These are phyloP conservation scores for Phocoena sinus DNA, from an alignment of 2,113 vertebrate species.

Conservation along the genomic window DNA sequence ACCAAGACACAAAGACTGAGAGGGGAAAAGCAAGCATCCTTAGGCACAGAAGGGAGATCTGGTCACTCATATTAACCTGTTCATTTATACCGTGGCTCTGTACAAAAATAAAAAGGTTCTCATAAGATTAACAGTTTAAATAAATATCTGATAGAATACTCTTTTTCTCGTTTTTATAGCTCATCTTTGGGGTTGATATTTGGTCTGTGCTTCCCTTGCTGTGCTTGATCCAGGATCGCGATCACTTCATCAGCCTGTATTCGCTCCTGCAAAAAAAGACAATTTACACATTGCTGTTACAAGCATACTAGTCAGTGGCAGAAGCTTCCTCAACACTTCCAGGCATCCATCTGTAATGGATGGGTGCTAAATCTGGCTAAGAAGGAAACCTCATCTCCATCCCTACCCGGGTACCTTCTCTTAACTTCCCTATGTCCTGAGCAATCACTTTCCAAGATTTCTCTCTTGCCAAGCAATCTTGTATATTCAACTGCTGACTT, in stretches of 20 bases:
- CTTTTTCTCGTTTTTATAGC: conserved; percentile 82
- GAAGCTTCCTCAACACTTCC: not conserved
- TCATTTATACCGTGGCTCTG: conserved; percentile 85
- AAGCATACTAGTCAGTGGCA: not conserved
- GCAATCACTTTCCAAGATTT: not conserved
- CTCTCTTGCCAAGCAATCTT: not conserved
- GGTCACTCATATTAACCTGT: conserved; percentile 66
- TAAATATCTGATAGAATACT: conserved; percentile 88
- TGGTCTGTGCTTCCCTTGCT: conserved; percentile 76
- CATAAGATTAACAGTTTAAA: conserved; percentile 90
- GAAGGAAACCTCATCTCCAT: not conserved
- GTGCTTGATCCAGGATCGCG: conserved; percentile 84
- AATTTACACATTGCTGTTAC: not conserved
- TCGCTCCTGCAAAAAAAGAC: conserved; percentile 85
- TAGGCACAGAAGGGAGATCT: conserved; percentile 21
- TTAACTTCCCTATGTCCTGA: not conserved
- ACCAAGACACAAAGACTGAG: not conserved
- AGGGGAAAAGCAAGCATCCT: not conserved
- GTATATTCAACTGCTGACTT: not conserved
- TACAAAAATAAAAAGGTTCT: conserved; percentile 97
- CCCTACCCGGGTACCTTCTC: not conserved
- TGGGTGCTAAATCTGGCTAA: not conserved
- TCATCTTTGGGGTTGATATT: conserved; percentile 95
- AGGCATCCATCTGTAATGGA: not conserved
- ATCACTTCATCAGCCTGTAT: conserved; percentile 96